Base-by-base conservation (phyloP, 92 coral and sea anemone genomes). In the Umimayanthus chanpuru region DNA sequence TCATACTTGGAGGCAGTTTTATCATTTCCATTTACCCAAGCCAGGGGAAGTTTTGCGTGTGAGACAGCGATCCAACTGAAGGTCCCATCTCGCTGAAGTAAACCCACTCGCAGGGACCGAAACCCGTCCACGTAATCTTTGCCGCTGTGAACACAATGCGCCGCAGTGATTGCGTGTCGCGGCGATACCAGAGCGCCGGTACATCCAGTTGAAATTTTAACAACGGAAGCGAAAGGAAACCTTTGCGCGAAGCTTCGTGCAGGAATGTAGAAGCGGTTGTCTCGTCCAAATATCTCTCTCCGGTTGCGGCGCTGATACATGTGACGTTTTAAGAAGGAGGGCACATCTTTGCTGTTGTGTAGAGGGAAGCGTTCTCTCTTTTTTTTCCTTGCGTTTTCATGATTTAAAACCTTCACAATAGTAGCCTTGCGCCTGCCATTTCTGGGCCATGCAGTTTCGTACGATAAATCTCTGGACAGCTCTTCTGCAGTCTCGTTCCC, bases 101-200 rank as follows among this genome's bases (percentile, higher is more conserved):
- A 92, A 6, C 98, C 99, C 23, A 97, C 98, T 50, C 89, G 86
- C 9, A 97, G 92, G 1, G 76, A 72, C 28, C 90, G 78, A 86
- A 88, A 95, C 0, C 96, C 98, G 5, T 86, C 88, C 44, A 94
- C 95, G 79, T 95, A 97, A 73, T 94, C 91, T 80, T 93, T 93
- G 58, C 96, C 98, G 50, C 89, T 91, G 73, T 97, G 99, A 16
- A 97, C 86, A 58, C 99, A 97, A 28, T 97, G 99, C 9, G 99
- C 99, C 5, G 99, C 93, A 0, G 99, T 95, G 28, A 97, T 81
- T 2, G 94, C 98, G 81, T 97, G 99, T 72, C 91, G 82, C 0
- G 98, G 96, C 5, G 99, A 95, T 11, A 97, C 94, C 0, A 93
- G 87, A 0, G 94, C 90, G 1, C 99, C 99, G 6, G 98, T 95